Evolutionary conservation across 2,888 invertebrate genomes (phyloP).

Genomic region (Rhorus exstirpatorius): DNA sequence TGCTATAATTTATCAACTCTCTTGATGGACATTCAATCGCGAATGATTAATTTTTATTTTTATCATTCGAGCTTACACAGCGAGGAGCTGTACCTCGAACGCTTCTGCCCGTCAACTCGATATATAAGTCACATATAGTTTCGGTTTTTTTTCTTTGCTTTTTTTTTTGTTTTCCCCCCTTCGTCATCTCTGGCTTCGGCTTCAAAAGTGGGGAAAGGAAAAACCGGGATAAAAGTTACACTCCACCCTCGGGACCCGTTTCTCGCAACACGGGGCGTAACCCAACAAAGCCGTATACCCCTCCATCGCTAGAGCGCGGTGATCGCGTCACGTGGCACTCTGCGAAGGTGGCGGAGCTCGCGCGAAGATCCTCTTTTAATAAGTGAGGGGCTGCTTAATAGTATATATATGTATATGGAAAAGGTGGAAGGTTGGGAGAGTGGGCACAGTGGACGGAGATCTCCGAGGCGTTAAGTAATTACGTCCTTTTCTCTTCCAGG

Average conservation of each 20-base stretch:
- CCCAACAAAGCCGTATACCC: constrained; percentile 59
- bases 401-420: constrained; percentile 51
- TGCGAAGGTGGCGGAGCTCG: constrained; percentile 69
- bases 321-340: constrained; percentile 69
- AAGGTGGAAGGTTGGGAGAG: constrained; percentile 60
- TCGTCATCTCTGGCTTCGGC: constrained; percentile 37
- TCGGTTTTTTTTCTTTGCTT: constrained; percentile 1
- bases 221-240: constrained; percentile 60
- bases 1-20: constrained; percentile 26
- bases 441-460: constrained; percentile 43
- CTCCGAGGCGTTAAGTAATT: constrained; percentile 86
- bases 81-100: constrained; percentile 10
- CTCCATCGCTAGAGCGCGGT: constrained; percentile 73
- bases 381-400: constrained; percentile 74
- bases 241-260: constrained; percentile 58
- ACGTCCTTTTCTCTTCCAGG: constrained; percentile 85
- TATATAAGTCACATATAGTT: neutral
- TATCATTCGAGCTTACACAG: constrained; percentile 10
- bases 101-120: constrained; percentile 5
- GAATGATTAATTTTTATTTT: constrained; percentile 44
- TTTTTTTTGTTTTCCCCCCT: neutral
- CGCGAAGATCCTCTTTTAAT: constrained; percentile 84
- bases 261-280: constrained; percentile 70
- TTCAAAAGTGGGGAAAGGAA: constrained; percentile 38
- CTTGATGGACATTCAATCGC: constrained; percentile 1